phyloP scores from a whole-genome alignment of 1,140 invertebrate species.

The Camponotus pennsylvanicus region DNA sequence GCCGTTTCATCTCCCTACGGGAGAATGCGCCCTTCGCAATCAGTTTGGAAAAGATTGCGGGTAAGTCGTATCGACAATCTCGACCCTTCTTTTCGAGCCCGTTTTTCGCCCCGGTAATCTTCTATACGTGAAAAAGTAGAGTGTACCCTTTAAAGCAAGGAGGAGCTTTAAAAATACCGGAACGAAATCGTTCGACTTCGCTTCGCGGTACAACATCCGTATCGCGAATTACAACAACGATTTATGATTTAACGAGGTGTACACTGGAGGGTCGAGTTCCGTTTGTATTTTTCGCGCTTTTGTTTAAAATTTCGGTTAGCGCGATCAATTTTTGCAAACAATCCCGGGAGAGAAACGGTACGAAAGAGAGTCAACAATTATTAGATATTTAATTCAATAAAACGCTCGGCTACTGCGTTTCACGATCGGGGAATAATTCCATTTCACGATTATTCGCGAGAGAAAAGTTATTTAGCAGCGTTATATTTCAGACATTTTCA shows the following conservation, averaged over 20 bases:
- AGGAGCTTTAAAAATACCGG: neutral
- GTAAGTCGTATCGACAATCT: constrained; percentile 62
- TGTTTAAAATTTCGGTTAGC: constrained; percentile 8
- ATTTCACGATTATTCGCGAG: neutral
- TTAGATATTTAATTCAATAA: constrained; percentile 38
- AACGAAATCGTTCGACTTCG: neutral
- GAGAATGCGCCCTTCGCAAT: constrained; percentile 60
- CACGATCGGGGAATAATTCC: neutral
- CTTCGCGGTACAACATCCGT: neutral
- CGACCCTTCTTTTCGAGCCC: constrained; percentile 2
- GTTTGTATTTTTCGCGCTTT: neutral
- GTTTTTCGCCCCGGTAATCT: neutral
- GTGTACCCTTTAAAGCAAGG: neutral
- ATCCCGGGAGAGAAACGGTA: neutral
- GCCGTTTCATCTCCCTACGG: constrained; percentile 18
- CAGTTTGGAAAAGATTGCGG: constrained; percentile 62
- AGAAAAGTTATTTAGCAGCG: neutral
- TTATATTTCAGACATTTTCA: neutral
- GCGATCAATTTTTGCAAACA: neutral
- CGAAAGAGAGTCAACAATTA: neutral
- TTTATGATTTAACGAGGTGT: constrained; percentile 25
- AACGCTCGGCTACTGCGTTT: neutral
- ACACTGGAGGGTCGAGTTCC: neutral
- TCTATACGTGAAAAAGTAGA: neutral
- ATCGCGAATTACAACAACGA: neutral